phyloP scores from a whole-genome alignment of 2,797 vertebrate species.

The Sarcophilus harrisii region DNA sequence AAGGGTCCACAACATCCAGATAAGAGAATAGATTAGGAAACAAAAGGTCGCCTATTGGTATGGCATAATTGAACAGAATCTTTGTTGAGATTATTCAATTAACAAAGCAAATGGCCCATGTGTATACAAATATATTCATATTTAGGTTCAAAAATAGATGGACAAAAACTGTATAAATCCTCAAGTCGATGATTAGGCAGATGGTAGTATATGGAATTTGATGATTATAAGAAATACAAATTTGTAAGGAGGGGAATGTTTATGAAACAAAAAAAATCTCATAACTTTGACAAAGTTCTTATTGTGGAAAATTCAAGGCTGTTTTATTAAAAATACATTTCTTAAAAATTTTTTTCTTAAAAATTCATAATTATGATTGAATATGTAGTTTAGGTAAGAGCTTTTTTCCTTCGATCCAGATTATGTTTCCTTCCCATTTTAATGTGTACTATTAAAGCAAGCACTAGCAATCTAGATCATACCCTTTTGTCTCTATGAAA shows the following conservation, averaged over 20 bases:
- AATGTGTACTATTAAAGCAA: neutral
- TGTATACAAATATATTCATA: neutral
- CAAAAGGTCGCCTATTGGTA: neutral
- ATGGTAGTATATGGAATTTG: neutral
- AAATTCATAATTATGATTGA: conserved; percentile 20
- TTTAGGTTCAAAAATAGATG: neutral
- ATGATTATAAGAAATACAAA: neutral
- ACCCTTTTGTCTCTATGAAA: neutral
- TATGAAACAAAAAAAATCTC: neutral
- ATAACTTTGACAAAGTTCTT: neutral
- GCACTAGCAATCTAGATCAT: neutral
- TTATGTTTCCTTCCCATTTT: neutral
- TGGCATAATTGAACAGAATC: neutral
- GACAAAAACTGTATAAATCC: neutral
- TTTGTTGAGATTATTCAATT: neutral
- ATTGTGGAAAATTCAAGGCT: conserved; percentile 11
- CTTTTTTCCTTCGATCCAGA: neutral
- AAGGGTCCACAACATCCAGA: neutral
- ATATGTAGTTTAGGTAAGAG: neutral
- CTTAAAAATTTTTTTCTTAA: neutral
- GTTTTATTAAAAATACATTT: conserved; percentile 30
- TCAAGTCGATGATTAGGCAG: neutral
- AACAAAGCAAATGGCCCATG: neutral
- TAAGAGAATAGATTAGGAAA: neutral
- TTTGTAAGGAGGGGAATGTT: neutral